phyloP scores from a whole-genome alignment of 2,797 vertebrate species.

The Poeciliopsis paucimaculata region DNA sequence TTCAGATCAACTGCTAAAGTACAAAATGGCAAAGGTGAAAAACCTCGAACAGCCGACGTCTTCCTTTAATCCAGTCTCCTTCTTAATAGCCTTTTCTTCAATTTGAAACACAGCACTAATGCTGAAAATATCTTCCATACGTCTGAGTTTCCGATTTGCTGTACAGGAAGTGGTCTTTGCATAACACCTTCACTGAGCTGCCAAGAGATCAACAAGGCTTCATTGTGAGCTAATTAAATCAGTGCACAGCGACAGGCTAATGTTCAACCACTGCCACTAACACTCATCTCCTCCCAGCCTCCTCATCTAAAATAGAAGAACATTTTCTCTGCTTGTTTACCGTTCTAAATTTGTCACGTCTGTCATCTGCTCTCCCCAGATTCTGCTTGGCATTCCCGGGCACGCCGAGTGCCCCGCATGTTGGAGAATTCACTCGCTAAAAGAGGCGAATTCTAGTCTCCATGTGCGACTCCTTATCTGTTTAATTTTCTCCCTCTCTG shows the following conservation, averaged over 20 bases:
- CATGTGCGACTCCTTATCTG: slow-evolving; percentile 48
- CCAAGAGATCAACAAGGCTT: slow-evolving; percentile 48
- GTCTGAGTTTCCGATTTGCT: neutral
- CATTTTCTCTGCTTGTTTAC: slow-evolving; percentile 7
- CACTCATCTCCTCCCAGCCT: slow-evolving; percentile 18
- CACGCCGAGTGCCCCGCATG: slow-evolving; percentile 30
- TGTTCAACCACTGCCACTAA: slow-evolving; percentile 26
- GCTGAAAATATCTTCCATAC: neutral
- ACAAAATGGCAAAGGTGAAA: neutral
- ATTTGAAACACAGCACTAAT: neutral
- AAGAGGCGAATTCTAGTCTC: slow-evolving; percentile 21
- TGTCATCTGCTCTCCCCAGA: slow-evolving; percentile 10
- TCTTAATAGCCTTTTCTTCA: neutral
- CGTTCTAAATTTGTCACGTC: slow-evolving; percentile 7
- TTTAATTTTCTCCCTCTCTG: slow-evolving; percentile 63
- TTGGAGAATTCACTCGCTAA: slow-evolving; percentile 40
- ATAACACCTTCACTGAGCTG: slow-evolving; percentile 29
- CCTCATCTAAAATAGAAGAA: slow-evolving; percentile 1
- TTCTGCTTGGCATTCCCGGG: slow-evolving; percentile 23
- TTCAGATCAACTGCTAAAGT: neutral
- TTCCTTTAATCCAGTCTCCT: neutral
- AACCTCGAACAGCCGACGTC: neutral
- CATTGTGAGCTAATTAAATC: slow-evolving; percentile 53
- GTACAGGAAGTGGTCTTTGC: slow-evolving; percentile 2
- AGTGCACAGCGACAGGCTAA: slow-evolving; percentile 29